phyloP scores from a whole-genome alignment of 2,797 vertebrate species.

The Hyperoplus immaculatus region DNA sequence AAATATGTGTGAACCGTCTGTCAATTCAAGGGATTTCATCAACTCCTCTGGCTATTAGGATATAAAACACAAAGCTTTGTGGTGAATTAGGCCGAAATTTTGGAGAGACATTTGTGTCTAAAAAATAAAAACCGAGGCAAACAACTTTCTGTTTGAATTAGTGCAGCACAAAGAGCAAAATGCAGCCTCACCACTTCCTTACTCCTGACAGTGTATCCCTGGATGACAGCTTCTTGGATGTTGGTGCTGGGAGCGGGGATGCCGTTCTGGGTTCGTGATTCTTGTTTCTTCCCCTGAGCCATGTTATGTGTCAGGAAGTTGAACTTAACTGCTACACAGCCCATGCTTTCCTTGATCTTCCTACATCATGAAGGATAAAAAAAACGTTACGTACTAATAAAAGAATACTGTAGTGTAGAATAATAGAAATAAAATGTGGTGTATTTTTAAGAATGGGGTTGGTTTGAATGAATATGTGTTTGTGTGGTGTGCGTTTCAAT shows the following conservation, averaged over 20 bases:
- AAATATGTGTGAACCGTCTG: constrained; percentile 33
- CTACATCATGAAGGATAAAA: constrained; percentile 69
- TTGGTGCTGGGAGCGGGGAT: constrained; percentile 69
- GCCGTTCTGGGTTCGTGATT: not conserved
- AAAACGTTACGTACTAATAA: not conserved
- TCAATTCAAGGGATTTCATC: constrained; percentile 40
- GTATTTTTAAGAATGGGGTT: not conserved
- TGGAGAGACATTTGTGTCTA: constrained; percentile 2
- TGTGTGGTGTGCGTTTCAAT: constrained; percentile 33
- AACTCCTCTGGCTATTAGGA: not conserved
- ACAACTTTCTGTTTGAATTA: constrained; percentile 12
- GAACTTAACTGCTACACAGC: constrained; percentile 89
- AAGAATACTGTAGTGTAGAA: not conserved
- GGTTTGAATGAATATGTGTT: not conserved
- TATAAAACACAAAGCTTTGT: constrained; percentile 25
- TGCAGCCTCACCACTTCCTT: constrained; percentile 76
- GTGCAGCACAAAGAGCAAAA: constrained; percentile 6
- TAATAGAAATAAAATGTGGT: not conserved
- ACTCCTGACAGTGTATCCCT: constrained; percentile 66
- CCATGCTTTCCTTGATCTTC: constrained; percentile 92
- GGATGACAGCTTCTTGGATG: constrained; percentile 84
- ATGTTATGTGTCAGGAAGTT: constrained; percentile 90
- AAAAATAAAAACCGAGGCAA: constrained; percentile 5
- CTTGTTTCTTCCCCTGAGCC: constrained; percentile 78
- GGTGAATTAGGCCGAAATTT: not conserved